Conservation (phyloP, 2,888 invertebrate genomes). For the Caenorhabditis sp. region DNA sequence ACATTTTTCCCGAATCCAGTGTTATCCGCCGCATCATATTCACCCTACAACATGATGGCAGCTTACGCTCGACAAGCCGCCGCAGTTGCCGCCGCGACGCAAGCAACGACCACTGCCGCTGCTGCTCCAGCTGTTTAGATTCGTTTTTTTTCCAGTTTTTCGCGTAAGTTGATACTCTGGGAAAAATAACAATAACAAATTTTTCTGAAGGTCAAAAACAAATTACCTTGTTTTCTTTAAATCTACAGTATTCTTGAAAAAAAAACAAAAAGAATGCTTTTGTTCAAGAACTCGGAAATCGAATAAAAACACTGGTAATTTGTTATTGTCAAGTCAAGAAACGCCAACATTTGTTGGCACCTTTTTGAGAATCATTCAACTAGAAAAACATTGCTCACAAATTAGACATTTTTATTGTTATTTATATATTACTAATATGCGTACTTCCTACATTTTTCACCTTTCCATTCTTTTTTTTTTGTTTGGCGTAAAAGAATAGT, state of each 20-base stretch:
- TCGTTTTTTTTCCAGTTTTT: background rate
- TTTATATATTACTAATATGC: background rate
- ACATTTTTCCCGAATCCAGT: constrained; percentile 47
- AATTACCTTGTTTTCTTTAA: background rate
- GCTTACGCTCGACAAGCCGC: constrained; percentile 56
- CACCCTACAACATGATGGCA: constrained; percentile 56
- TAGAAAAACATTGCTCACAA: background rate
- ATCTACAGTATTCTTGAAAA: background rate
- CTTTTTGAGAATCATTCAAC: background rate
- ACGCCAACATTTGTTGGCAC: background rate
- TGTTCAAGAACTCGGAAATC: background rate
- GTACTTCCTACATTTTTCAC: background rate
- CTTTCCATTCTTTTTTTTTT: background rate
- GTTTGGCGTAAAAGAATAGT: background rate
- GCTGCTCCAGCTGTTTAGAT: constrained; percentile 11
- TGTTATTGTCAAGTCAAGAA: background rate
- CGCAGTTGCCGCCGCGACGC: constrained; percentile 46
- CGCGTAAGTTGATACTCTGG: background rate
- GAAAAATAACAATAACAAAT: background rate
- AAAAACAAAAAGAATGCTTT: background rate
- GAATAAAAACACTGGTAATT: background rate
- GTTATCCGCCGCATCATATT: constrained; percentile 34
- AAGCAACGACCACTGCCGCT: constrained; percentile 11
- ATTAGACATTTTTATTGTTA: background rate
- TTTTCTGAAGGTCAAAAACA: background rate